These are phyloP conservation scores for Gopherus evgoodei DNA, from an alignment of 2,113 vertebrate species.

Conservation along the genomic window DNA sequence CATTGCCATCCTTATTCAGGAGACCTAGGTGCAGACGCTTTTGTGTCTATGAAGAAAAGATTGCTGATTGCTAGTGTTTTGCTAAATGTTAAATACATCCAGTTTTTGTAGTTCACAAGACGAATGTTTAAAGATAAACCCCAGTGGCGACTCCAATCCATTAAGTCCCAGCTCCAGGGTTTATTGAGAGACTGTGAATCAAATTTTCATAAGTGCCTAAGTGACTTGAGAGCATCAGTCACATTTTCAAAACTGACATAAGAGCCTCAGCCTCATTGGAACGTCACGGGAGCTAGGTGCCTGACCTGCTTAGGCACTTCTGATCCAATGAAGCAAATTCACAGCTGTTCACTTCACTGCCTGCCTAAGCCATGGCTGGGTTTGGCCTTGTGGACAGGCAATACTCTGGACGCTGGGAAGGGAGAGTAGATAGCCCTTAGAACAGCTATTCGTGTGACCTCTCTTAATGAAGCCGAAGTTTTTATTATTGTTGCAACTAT, in stretches of 20 bases:
- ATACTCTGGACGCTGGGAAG: background rate
- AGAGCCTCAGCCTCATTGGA: background rate
- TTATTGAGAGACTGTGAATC: rapidly evolving
- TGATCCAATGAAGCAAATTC: background rate
- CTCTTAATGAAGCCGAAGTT: background rate
- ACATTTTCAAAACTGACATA: background rate
- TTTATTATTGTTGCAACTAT: background rate
- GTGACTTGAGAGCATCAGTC: background rate
- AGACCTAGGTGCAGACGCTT: slow-evolving; percentile 50
- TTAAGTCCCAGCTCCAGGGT: background rate
- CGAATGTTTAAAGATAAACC: slow-evolving; percentile 26
- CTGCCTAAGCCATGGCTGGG: background rate
- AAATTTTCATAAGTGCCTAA: background rate
- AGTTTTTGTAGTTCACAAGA: slow-evolving; percentile 33
- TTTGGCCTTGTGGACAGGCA: background rate
- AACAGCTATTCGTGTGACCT: background rate
- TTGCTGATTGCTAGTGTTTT: slow-evolving; percentile 65
- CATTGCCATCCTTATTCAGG: slow-evolving; percentile 63
- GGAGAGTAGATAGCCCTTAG: background rate
- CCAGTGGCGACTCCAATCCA: background rate
- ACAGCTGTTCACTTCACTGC: background rate
- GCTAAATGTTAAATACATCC: slow-evolving; percentile 46
- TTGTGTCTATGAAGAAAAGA: slow-evolving; percentile 57
- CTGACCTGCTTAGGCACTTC: background rate
- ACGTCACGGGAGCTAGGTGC: background rate